Conservation (phyloP, 2,797 vertebrate genomes). For the Enteromius fasciolatus region DNA sequence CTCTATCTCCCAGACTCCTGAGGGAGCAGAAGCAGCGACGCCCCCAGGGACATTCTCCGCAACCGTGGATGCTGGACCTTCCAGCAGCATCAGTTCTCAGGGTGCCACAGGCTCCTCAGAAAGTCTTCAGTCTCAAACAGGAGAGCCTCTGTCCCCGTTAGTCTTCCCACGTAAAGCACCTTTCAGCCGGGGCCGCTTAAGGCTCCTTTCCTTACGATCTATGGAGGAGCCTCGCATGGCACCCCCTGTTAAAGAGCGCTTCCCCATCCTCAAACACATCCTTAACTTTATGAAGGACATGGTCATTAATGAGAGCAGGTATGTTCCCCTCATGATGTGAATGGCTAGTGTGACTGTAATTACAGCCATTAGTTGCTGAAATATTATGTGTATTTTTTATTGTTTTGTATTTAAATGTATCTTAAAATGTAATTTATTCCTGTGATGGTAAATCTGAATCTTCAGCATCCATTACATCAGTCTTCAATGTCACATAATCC, state of each 20-base stretch:
- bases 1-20: slow-evolving; percentile 44
- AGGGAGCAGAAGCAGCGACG: background rate
- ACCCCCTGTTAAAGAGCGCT: slow-evolving; percentile 88
- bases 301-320: slow-evolving; percentile 86
- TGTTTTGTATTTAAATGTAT: background rate
- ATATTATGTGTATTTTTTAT: too few relatives aligned
- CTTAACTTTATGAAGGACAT: slow-evolving; percentile 93
- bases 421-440: background rate
- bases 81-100: slow-evolving; percentile 58
- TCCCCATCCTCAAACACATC: slow-evolving; percentile 86
- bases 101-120: slow-evolving; percentile 74
- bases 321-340: background rate
- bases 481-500: background rate
- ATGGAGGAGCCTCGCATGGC: slow-evolving; percentile 85
- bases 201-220: slow-evolving; percentile 92
- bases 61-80: slow-evolving; percentile 58
- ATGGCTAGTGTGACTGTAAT: background rate
- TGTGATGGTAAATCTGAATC: background rate
- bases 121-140: slow-evolving; percentile 72
- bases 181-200: slow-evolving; percentile 87
- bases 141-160: slow-evolving; percentile 81
- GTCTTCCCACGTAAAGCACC: slow-evolving; percentile 82
- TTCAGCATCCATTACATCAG: background rate
- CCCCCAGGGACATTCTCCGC: slow-evolving; percentile 55
- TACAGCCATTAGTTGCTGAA: background rate